Percentiles rank a stretch among this genome's conserved stretches.
Conservation (phyloP, 2,797 vertebrate genomes). For the Malurus splendens region DNA sequence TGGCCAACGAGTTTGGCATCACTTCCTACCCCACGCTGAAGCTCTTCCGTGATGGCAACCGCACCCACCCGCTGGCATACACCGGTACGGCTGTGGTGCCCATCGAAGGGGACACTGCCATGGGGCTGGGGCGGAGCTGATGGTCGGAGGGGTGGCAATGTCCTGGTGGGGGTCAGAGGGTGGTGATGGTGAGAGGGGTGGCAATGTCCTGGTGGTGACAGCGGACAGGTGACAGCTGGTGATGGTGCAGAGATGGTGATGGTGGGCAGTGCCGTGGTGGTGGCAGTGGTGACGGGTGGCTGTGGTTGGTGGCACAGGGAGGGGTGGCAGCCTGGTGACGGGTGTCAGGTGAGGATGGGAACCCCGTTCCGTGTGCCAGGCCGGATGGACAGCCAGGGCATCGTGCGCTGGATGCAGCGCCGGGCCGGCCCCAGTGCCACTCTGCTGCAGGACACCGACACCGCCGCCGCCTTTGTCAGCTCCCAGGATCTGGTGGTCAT, state of each 20-base stretch:
- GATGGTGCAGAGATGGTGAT: background rate
- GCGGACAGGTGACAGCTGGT: too few species aligned
- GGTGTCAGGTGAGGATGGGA: rapidly evolving
- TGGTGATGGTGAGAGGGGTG: background rate
- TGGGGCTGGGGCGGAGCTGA: rapidly evolving
- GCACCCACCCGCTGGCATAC: constrained; percentile 73
- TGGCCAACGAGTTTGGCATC: constrained; percentile 78
- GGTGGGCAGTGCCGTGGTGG: rapidly evolving
- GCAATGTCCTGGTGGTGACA: background rate
- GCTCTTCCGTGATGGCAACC: constrained; percentile 80
- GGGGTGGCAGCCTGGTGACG: rapidly evolving
- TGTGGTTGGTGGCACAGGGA: background rate
- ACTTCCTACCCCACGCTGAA: constrained; percentile 78
- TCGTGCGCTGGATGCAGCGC: constrained; percentile 81
- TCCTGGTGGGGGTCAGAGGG: background rate
- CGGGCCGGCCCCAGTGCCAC: constrained; percentile 63
- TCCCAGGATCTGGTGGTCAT: constrained; percentile 72
- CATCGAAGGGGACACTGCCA: rapidly evolving
- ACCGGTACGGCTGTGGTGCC: constrained; percentile 66
- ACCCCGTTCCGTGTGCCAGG: rapidly evolving
- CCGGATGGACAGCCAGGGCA: constrained; percentile 49
- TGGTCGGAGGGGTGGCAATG: too few species aligned
- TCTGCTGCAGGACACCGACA: constrained; percentile 53
- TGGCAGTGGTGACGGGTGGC: background rate
- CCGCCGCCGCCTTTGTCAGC: constrained; percentile 56